Base-by-base conservation (phyloP, 2,113 vertebrate genomes). In the Gambusia holbrooki region DNA sequence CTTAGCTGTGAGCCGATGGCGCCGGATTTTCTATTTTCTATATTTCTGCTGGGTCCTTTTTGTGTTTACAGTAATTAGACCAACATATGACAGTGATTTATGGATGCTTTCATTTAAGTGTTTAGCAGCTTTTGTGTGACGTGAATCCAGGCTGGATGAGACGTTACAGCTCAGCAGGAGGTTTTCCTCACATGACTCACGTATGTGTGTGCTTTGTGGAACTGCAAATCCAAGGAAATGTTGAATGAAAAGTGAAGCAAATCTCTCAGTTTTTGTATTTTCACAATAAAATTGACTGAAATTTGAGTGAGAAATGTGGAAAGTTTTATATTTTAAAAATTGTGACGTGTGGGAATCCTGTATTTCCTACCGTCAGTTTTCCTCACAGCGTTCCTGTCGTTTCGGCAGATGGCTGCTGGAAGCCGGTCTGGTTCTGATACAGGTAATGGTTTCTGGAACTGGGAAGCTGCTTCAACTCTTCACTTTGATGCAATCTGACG, bases 41-140 rank as follows among this genome's bases (percentile, higher is more conserved):
- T 27, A 27, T 27, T 27, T 72, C 84, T 12, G 62, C 11, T 10
- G 28, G 42, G 64, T 2, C 54, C 73, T 54, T 62, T 27, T 32
- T 66, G 64, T 83, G 69, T 83, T 81, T 79, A 54, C 64, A 27
- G 19, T 81, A 68, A 85, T 87, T 75, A 62, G 2, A 28, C 10
- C 0, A 7, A 69, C 64, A 64, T 79, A 64, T 77, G 75, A 83
- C 78, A 66, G 76, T 30, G 69, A 79, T 15, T 35, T n/a, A 76
- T 12, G 40, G 77, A 40, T 63, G 58, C 63, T 61, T 64, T 9
- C 14, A 62, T 32, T 25, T 28, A 19, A 11, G 66, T 13, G 15
- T 48, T 83, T 30, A 74, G 37, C 28, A 30, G 32, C 65, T 71
- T 79, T 60, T 54, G 61, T n/a, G 71, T 13, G 45, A 60, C 27